phyloP scores from a whole-genome alignment of 2,797 vertebrate genomes.

The Pitangus sulphuratus region DNA sequence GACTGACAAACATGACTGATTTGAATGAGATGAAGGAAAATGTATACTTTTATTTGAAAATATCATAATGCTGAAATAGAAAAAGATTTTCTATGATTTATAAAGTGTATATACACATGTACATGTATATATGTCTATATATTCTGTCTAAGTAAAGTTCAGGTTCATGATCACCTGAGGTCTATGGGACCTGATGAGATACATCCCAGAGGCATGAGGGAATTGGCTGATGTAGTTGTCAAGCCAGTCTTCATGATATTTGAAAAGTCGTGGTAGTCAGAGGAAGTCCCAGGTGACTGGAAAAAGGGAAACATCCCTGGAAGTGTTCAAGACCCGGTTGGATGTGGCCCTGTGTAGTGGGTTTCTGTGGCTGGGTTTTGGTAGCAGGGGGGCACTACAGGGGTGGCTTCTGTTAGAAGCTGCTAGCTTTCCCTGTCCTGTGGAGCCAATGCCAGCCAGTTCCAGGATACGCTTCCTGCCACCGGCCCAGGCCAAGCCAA shows the following conservation, averaged over 20 bases:
- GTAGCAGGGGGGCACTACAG: no score
- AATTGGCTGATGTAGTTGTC: not conserved
- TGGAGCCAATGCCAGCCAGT: no score
- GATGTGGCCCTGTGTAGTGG: not conserved
- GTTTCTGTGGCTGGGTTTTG: no score
- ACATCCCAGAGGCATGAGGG: no score
- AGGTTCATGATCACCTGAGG: not conserved
- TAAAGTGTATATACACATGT: not conserved
- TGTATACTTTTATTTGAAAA: not conserved
- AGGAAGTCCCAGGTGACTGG: no score
- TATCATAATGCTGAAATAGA: not conserved
- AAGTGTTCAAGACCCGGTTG: not conserved
- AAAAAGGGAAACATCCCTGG: not conserved
- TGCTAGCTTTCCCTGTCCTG: no score
- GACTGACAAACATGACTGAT: not conserved
- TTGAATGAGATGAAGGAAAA: not conserved
- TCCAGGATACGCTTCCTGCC: no score
- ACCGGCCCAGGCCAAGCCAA: no score
- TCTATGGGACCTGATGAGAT: not conserved
- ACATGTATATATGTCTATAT: not conserved
- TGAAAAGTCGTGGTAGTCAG: not conserved
- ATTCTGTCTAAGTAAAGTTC: not conserved
- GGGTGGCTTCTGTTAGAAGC: no score
- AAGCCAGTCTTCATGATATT: not conserved
- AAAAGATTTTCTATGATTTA: not conserved